A percentile compares a stretch with the other conserved stretches of the same genome.
phyloP scores from a whole-genome alignment of 2,888 invertebrate species.

The Microplitis deprimator region DNA sequence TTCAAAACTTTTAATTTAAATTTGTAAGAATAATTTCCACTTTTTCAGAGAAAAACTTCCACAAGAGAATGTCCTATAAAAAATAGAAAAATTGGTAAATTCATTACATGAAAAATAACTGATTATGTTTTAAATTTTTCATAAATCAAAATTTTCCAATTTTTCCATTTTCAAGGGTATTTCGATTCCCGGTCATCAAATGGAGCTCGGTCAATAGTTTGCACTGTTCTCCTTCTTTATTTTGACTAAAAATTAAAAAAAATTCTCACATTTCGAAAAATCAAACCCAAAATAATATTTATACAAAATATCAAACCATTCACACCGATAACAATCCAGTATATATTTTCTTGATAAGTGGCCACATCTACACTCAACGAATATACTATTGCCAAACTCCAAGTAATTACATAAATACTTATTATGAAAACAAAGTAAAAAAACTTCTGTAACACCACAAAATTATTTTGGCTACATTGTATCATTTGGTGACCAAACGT shows the following conservation, averaged over 20 bases:
- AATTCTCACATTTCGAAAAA: not conserved
- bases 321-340: not conserved
- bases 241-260: not conserved
- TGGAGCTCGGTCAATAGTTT: not conserved
- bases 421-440: not conserved
- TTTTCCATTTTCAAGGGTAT: too few species aligned
- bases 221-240: not conserved
- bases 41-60: too few species aligned
- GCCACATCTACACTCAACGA: not conserved
- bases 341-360: not conserved
- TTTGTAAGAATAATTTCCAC: too few species aligned
- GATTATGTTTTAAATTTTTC: too few species aligned
- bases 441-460: not conserved
- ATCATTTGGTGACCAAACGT: slow-evolving; percentile 38
- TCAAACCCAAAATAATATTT: not conserved
- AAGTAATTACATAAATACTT: not conserved
- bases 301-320: not conserved
- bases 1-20: too few species aligned
- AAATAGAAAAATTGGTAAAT: too few species aligned
- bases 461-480: slow-evolving; percentile 25
- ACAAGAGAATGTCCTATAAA: too few species aligned
- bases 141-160: too few species aligned
- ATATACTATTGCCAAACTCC: not conserved
- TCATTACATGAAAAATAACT: too few species aligned
- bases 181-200: too few species aligned